A percentile compares a stretch with the other conserved stretches of the same genome.
phyloP scores from a whole-genome alignment of 2,888 invertebrate genomes.

The Vesta saturnalis region DNA sequence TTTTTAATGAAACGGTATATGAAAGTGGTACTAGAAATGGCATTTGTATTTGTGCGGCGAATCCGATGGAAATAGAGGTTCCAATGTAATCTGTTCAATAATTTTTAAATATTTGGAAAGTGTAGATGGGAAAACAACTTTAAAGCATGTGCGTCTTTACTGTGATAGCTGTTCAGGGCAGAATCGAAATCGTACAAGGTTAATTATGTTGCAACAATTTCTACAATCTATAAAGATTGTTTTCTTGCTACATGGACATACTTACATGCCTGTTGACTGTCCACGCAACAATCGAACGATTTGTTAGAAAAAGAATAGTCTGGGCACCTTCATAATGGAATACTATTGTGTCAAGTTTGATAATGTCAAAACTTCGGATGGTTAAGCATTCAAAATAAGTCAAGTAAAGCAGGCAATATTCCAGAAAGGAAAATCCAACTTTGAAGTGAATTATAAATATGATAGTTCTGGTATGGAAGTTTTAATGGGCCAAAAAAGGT shows the following conservation, averaged over 20 bases:
- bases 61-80: slow-evolving; percentile 40
- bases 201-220: slow-evolving; percentile 11
- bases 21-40: slow-evolving; percentile 43
- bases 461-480: background rate
- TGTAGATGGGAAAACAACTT: slow-evolving; percentile 36
- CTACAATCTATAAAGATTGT: slow-evolving; percentile 13
- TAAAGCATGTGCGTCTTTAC: slow-evolving; percentile 26
- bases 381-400: slow-evolving; percentile 13
- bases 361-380: slow-evolving; percentile 14
- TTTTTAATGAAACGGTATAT: slow-evolving; percentile 45
- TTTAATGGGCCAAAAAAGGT: background rate
- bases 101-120: slow-evolving; percentile 41
- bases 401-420: slow-evolving; percentile 13
- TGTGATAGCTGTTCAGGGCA: slow-evolving; percentile 38
- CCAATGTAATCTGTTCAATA: background rate
- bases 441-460: no score
- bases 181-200: slow-evolving; percentile 23
- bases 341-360: slow-evolving; percentile 32
- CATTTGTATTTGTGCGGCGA: slow-evolving; percentile 48
- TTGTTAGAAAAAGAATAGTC: slow-evolving; percentile 25
- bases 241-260: slow-evolving; percentile 24
- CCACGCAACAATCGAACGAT: slow-evolving; percentile 36
- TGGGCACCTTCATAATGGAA: slow-evolving; percentile 41
- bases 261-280: slow-evolving; percentile 28
- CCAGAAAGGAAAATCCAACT: no score